These are phyloP conservation scores for Lateolabrax maculatus DNA, from an alignment of 2,797 vertebrate genomes.

Conservation along the genomic window DNA sequence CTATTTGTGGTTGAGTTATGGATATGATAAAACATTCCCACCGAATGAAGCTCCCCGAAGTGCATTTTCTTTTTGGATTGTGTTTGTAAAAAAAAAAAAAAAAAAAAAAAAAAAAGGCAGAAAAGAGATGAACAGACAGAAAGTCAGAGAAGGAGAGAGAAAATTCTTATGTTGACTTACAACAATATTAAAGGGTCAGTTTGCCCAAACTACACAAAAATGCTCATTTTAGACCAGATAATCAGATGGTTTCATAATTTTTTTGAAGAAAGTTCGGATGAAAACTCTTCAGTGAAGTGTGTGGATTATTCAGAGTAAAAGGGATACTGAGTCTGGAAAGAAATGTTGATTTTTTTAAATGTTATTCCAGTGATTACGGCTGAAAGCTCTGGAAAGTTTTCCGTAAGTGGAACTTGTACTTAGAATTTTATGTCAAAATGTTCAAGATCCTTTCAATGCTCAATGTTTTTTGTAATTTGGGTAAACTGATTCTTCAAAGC, in stretches of 20 bases:
- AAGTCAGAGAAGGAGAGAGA: neutral
- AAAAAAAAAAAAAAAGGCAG: too few species aligned
- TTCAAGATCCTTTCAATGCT: neutral
- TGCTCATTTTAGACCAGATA: neutral
- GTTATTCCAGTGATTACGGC: neutral
- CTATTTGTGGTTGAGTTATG: slow-evolving; percentile 34
- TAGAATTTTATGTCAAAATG: neutral
- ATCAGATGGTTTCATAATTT: neutral
- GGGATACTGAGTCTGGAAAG: neutral
- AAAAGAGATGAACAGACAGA: neutral
- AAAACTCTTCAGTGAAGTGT: neutral
- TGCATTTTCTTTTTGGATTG: neutral
- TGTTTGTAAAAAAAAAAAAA: slow-evolving; percentile 2
- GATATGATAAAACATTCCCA: slow-evolving; percentile 30
- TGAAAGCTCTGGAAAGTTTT: neutral
- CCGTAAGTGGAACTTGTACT: neutral
- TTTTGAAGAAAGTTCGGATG: neutral
- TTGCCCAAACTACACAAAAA: neutral
- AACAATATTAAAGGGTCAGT: neutral
- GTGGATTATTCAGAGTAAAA: neutral
- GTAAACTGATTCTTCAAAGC: neutral
- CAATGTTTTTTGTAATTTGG: neutral
- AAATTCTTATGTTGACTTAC: neutral
- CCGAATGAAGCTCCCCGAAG: slow-evolving; percentile 11
- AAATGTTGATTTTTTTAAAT: neutral